Base-by-base conservation (phyloP, 2,888 invertebrate genomes). In the Aquatica leii region DNA sequence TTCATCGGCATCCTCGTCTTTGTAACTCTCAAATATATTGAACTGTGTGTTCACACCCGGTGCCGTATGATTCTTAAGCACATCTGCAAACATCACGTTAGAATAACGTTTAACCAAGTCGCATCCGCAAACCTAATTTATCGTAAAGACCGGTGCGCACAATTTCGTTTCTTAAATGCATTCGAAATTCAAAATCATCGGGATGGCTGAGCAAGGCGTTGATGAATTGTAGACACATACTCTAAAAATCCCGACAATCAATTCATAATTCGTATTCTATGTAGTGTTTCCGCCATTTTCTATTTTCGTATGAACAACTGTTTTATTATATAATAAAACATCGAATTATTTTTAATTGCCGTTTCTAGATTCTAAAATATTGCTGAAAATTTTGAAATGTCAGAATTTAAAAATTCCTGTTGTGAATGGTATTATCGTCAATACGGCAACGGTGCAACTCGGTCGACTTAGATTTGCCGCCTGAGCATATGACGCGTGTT, bases 111-210 rank as follows among this genome's bases (percentile, higher is more conserved):
- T n/a, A n/a, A n/a, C n/a, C n/a, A n/a, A n/a, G n/a, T n/a, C n/a
- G n/a, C n/a, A n/a, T n/a, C n/a, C n/a, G n/a, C 20, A 76, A 80
- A 87, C 87, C 91, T 20, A 95, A 84, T 51, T 92, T 84, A 78
- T 96, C 95, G 74, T 88, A 89, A n/a, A 98, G 85, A 21, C 98
- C 98, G 68, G 91, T 92, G 60, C 98, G 87, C 91, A 97, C 95
- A 71, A 98, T 93, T 82, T 98, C 98, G 82, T 97, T 97, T 65
- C 98, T 85, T 66, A 98, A 82, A 82, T 98, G 98, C 77, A 97
- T 84, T 59, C 97, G 86, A 78, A 97, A 97, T 77, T 98, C 97
- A 69, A 97, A 84, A 76, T 98, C 97, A 72, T 95, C 95, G 1
- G 89, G 88, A 60, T 91, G 90, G 1, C 93, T 92, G 71, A 96